phyloP scores from a whole-genome alignment of 2,888 invertebrate species.

The Clivina fossor region DNA sequence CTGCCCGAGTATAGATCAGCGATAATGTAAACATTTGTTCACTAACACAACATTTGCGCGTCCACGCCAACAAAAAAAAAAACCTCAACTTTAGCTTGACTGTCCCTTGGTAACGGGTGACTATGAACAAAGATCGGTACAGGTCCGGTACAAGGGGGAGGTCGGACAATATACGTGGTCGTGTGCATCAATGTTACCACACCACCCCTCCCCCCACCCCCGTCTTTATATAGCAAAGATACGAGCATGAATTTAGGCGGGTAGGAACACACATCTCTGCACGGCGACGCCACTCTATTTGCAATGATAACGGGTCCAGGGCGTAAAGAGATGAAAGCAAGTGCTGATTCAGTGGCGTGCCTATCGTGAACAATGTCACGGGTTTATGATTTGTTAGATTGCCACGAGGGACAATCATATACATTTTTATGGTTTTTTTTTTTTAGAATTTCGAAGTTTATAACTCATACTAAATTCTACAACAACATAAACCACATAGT shows the following conservation, averaged over 20 bases:
- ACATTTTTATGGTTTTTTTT: too few relatives aligned
- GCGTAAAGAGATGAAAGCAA: too few relatives aligned
- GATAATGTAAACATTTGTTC: slow-evolving; percentile 25
- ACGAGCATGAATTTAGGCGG: slow-evolving; percentile 15
- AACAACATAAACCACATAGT: too few relatives aligned
- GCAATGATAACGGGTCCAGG: slow-evolving; percentile 27
- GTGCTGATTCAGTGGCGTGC: too few relatives aligned
- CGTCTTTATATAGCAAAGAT: slow-evolving; percentile 13
- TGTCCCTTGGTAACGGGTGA: background rate
- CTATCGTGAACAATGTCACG: too few relatives aligned
- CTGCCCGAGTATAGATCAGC: slow-evolving; percentile 19
- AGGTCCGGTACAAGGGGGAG: background rate
- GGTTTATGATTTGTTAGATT: too few relatives aligned
- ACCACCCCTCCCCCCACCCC: too few relatives aligned
- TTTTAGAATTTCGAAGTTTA: too few relatives aligned
- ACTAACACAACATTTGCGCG: slow-evolving; percentile 7
- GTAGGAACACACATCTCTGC: too few relatives aligned
- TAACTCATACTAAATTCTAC: too few relatives aligned
- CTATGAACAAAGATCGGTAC: background rate
- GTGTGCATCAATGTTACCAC: background rate
- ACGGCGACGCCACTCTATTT: too few relatives aligned
- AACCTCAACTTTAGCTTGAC: slow-evolving; percentile 6
- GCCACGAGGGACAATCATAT: too few relatives aligned
- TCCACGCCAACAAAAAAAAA: background rate
- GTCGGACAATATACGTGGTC: background rate